phyloP scores from a whole-genome alignment of 2,888 invertebrate species.

The Drosophila mulleri region DNA sequence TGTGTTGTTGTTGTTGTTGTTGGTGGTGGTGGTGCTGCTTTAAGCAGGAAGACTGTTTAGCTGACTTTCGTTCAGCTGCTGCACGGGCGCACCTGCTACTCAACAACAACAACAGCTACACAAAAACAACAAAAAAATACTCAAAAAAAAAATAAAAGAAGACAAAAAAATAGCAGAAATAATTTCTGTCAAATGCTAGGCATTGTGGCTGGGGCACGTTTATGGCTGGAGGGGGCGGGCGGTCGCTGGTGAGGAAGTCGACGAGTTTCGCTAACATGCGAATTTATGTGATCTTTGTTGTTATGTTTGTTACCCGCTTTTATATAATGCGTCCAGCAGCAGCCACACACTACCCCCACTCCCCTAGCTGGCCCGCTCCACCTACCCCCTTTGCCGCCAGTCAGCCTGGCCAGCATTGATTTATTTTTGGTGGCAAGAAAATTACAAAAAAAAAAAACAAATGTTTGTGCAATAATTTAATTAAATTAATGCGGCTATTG shows the following conservation, averaged over 20 bases:
- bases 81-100: constrained; percentile 54
- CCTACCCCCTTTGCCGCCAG: constrained; percentile 8
- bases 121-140: constrained; percentile 1
- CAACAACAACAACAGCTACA: constrained; percentile 2
- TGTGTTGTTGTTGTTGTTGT: constrained; percentile 3
- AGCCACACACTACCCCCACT: background rate
- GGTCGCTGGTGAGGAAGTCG: constrained; percentile 28
- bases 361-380: background rate
- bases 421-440: constrained; percentile 56
- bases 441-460: constrained; percentile 19
- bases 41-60: constrained; percentile 73
- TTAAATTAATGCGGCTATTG: constrained; percentile 47
- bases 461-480: constrained; percentile 67
- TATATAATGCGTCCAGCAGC: constrained; percentile 63
- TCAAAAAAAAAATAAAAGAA: constrained; percentile 20
- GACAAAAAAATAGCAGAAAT: constrained; percentile 30
- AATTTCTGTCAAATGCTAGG: constrained; percentile 62
- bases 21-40: constrained; percentile 24
- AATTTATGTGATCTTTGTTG: constrained; percentile 64
- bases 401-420: constrained; percentile 61
- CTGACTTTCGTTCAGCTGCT: constrained; percentile 53
- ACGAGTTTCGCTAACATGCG: constrained; percentile 54
- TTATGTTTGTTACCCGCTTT: constrained; percentile 42
- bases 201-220: constrained; percentile 37
- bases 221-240: constrained; percentile 7